Base-by-base conservation (phyloP, 1,140 invertebrate genomes). In the Pseudomyrmex sp. region DNA sequence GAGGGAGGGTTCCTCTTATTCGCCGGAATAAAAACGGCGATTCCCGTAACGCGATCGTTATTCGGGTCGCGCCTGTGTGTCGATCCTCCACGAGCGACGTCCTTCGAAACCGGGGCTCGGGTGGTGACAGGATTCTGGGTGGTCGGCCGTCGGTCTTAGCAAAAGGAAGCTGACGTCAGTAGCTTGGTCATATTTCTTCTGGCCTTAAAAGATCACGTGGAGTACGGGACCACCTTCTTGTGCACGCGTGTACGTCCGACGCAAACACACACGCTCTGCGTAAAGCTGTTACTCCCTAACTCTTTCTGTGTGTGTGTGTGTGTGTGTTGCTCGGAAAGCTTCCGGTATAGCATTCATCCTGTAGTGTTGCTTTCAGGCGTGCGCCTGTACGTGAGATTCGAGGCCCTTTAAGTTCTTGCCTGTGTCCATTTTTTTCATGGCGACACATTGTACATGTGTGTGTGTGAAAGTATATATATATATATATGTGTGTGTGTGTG, bases 111-210 rank as follows among this genome's bases (percentile, higher is more conserved):
- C 80, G 87, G 80, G 26, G 48, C 61, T 62, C 46, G 86, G 84
- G 90, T 92, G 92, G 92, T 93, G 93, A 93, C 93, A 93, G 91
- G 89, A 92, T 93, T 92, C 92, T 93, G 92, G 92, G 92, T 93
- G 92, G 92, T 93, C 93, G 91, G 59, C 72, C 87, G 90, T 91
- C 91, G 89, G 89, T 88, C 88, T 72, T 84, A 69, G 85, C 89
- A 92, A 93, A 92, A 92, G 91, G 89, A 91, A 90, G 88, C 88
- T 89, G 86, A 90, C 88, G 89, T 91, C 86, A 82, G 88, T 89
- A 89, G 88, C 85, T 85, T 88, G 91, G 88, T 92, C 93, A 89
- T 93, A 93, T 93, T 93, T 93, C 92, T 93, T 92, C 82, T 90
- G 90, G 91, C 89, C 82, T 89, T 89, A 89, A 80, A 80, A 89